A percentile compares a stretch with the other conserved stretches of the same genome.
Evolutionary conservation across 2,797 vertebrate genomes (phyloP).

Genomic region (Discoglossus pictus): DNA sequence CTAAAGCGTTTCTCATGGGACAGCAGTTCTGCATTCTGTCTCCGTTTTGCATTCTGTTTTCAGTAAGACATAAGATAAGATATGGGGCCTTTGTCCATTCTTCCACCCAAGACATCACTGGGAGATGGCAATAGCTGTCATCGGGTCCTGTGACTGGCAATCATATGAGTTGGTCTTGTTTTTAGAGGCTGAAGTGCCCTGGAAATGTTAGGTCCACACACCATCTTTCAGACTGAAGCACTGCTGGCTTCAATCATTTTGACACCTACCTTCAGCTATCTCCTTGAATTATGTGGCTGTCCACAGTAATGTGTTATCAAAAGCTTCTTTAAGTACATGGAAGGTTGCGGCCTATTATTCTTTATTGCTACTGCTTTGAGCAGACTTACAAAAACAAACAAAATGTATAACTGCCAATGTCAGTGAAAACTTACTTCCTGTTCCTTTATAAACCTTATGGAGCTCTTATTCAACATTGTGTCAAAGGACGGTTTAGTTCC

Average conservation of each 20-base stretch:
- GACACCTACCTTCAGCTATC: conserved; percentile 61
- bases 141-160: conserved; percentile 18
- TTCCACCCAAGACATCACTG: conserved; percentile 29
- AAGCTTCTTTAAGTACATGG: conserved; percentile 39
- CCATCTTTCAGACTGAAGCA: conserved; percentile 36
- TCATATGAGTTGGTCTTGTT: conserved; percentile 33
- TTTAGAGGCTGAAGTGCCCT: conserved; percentile 21
- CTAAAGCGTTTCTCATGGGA: conserved; percentile 30
- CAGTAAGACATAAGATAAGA: conserved; percentile 47
- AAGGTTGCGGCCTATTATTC: neutral
- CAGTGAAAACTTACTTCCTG: neutral
- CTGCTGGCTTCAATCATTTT: conserved; percentile 57
- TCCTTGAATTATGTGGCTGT: conserved; percentile 65
- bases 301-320: conserved; percentile 68
- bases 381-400: neutral
- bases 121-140: conserved; percentile 49
- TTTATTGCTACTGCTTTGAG: conserved; percentile 27
- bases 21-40: conserved; percentile 40
- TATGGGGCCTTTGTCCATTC: conserved; percentile 19
- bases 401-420: conserved; percentile 3
- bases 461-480: no score
- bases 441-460: no score
- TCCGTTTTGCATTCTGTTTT: conserved; percentile 13
- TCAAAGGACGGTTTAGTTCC: no score
- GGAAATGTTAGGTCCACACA: conserved; percentile 31